Evolutionary conservation across 2,797 vertebrate species (phyloP), one percentile per base, ranked within the genome.

Genomic region (Sebastes baramenuke): DNA sequence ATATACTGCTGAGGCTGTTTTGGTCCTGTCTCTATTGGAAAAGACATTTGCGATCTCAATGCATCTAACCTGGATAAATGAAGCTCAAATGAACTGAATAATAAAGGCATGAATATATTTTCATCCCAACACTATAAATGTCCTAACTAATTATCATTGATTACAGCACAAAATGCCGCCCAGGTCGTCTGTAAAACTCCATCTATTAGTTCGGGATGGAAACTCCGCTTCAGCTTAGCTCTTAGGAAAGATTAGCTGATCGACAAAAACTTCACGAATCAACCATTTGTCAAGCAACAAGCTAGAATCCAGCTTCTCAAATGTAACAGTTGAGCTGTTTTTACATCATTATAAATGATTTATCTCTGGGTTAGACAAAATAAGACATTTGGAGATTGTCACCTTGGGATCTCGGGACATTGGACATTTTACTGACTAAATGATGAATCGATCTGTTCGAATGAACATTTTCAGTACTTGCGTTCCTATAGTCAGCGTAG

Each of bases 31-130:
- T 67, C 16, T 32, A 30, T n/a, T 29, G 58, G 64, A 68, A 72
- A 73, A 73, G 4, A 29, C 12, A 65, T 58, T 8, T 68, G 12
- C 3, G 1, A 29, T 27, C 64, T 69, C 58, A 34, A 2, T 30
- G 65, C 14, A 30, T 18, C 58, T 25, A 59, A 69, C 65, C 65
- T 65, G 65, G 52, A 74, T 70, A 74, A 78, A 79, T 70, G 66
- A 38, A 16, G 59, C 52, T n/a, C 5, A 14, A 52, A 38, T 56
- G 0, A 7, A 65, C n/a, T 69, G 25, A 72, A 68, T 61, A 61
- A 71, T 60, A 55, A 16, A 54, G 46, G 60, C 72, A 10, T 6
- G 13, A 14, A 61, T 68, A 27, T 34, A 8, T 62, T 56, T 49
- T 22, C 6, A 10, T 61, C 13, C 29, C 29, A 27, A 32, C 16